These are phyloP conservation scores for Dissostichus mawsoni DNA, from an alignment of 2,113 vertebrate genomes.

Conservation along the genomic window DNA sequence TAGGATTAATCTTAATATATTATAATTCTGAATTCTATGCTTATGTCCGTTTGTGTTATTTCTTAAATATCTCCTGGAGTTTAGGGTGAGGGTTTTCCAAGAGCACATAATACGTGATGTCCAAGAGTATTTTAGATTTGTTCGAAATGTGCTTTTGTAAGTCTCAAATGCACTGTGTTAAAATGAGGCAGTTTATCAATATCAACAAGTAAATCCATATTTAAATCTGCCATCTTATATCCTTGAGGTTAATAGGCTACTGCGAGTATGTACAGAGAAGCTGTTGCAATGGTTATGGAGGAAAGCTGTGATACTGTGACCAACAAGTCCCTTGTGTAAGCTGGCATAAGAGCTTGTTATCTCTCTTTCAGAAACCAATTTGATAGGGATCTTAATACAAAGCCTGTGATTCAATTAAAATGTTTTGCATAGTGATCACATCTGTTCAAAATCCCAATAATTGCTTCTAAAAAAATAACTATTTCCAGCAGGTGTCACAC, in stretches of 20 bases:
- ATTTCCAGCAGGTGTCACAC: not conserved
- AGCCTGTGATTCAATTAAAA: conserved; percentile 28
- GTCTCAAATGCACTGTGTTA: not conserved
- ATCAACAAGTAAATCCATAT: not conserved
- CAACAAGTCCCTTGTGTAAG: not conserved
- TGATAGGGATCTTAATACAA: not conserved
- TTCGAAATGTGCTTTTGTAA: not conserved
- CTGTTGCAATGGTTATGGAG: not conserved
- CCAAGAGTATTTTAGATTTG: not conserved
- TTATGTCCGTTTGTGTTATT: too few species aligned
- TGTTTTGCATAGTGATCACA: conserved; percentile 16
- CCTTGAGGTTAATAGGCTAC: not conserved
- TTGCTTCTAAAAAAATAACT: not conserved
- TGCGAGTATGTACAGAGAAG: not conserved
- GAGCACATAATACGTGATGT: not conserved
- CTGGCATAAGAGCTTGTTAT: not conserved
- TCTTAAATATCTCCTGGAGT: not conserved
- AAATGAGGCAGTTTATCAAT: not conserved
- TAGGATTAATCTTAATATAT: too few species aligned
- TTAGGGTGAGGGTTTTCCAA: not conserved
- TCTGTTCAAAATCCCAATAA: conserved; percentile 1
- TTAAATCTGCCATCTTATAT: not conserved
- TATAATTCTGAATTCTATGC: too few species aligned
- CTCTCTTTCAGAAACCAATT: not conserved
- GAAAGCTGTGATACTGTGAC: not conserved